A percentile compares a stretch with the other conserved stretches of the same genome.
phyloP scores from a whole-genome alignment of 92 coral and sea anemone species.

The Palythoa caribaeorum region DNA sequence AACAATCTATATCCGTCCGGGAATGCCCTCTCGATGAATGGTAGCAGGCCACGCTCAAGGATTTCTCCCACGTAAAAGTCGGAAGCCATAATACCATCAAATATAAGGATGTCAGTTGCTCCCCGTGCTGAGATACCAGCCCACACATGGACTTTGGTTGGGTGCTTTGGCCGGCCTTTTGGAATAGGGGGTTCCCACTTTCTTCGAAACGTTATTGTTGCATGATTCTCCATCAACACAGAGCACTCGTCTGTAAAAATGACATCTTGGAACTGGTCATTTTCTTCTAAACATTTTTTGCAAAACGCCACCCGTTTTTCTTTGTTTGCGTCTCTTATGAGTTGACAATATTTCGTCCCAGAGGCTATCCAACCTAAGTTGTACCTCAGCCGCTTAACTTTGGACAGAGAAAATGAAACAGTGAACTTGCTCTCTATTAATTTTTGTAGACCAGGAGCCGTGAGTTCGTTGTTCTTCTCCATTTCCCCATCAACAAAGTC shows the following conservation, averaged over 20 bases:
- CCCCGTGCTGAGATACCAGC: no score
- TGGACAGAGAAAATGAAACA: conserved; percentile 15
- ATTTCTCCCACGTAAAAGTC: no score
- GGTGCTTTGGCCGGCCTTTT: not conserved
- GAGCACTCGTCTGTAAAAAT: conserved; percentile 43
- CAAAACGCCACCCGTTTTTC: conserved; percentile 27
- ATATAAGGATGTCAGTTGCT: no score
- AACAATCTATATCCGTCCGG: no score
- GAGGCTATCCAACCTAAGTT: conserved; percentile 59
- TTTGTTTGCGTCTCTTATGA: conserved; percentile 44
- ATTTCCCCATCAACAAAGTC: not conserved
- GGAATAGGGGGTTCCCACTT: conserved; percentile 46
- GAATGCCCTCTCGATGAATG: no score
- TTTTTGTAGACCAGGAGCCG: conserved; percentile 31
- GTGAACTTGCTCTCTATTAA: conserved; percentile 7
- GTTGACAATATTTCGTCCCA: conserved; percentile 60
- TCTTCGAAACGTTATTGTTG: conserved; percentile 19
- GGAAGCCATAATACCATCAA: no score
- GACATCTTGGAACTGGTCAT: conserved; percentile 32
- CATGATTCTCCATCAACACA: conserved; percentile 37
- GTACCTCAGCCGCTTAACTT: conserved; percentile 30
- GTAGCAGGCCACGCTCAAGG: no score
- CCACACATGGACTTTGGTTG: no score
- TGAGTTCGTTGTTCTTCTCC: conserved; percentile 50
- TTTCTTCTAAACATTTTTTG: not conserved